Evolutionary conservation across 2,888 invertebrate genomes (phyloP).

Genomic region (Cerastis leucographa): DNA sequence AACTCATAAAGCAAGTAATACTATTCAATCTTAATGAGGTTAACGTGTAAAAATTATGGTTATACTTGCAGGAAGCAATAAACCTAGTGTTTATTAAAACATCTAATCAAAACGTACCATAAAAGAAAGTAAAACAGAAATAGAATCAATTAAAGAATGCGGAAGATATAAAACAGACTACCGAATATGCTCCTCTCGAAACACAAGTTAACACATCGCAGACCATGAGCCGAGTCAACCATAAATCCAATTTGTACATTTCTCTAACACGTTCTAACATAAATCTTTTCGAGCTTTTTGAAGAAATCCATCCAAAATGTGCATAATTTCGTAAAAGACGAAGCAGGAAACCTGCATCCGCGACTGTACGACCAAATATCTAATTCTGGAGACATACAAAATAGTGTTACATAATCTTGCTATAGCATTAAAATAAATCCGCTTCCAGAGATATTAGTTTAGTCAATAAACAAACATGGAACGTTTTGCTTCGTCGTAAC

Average conservation of each 20-base stretch:
- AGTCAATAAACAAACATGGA: conserved; percentile 63
- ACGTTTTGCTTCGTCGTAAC: conserved; percentile 61
- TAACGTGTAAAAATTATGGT: conserved; percentile 65
- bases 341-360: conserved; percentile 76
- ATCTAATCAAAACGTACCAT: conserved; percentile 74
- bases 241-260: conserved; percentile 60
- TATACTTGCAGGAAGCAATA: conserved; percentile 76
- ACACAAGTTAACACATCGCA: conserved; percentile 73
- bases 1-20: conserved; percentile 38
- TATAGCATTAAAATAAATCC: conserved; percentile 65
- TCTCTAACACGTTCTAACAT: conserved; percentile 51
- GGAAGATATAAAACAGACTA: conserved; percentile 85
- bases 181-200: conserved; percentile 64
- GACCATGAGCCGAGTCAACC: conserved; percentile 57
- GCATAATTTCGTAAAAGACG: conserved; percentile 56
- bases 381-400: conserved; percentile 63
- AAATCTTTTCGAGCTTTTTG: conserved; percentile 62
- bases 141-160: conserved; percentile 84
- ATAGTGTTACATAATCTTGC: conserved; percentile 62
- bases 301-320: conserved; percentile 66
- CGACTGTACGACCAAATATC: conserved; percentile 69
- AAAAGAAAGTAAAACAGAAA: conserved; percentile 81
- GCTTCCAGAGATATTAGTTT: conserved; percentile 66
- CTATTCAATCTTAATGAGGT: conserved; percentile 58
- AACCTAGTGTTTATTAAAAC: conserved; percentile 72